Evolutionary conservation across 2,113 vertebrate species (phyloP).

Genomic region (Cryptotis parvus): DNA sequence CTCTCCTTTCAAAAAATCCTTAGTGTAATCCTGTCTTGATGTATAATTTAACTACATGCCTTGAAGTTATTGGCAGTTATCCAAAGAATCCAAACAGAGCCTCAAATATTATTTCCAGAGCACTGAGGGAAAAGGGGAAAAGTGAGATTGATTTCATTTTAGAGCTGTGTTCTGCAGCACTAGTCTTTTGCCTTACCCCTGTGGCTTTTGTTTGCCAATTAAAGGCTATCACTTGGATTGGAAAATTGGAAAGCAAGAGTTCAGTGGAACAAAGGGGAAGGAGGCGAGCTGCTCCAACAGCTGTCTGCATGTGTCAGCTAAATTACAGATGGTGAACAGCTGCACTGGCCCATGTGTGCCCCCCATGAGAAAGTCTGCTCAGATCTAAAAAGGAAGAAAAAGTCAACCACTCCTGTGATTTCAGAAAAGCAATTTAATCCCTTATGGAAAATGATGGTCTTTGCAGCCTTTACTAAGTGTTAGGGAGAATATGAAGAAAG

Average conservation of each 20-base stretch:
- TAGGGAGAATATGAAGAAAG: background rate
- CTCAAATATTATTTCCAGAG: conserved; percentile 61
- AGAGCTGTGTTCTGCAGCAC: background rate
- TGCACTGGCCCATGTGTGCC: conserved; percentile 37
- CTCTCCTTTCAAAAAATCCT: conserved; percentile 55
- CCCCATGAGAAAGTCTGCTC: conserved; percentile 51
- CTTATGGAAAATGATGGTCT: background rate
- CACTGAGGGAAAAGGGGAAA: background rate
- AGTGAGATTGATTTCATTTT: conserved; percentile 54
- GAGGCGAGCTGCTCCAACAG: background rate
- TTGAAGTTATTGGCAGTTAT: background rate
- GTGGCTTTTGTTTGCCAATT: conserved; percentile 45
- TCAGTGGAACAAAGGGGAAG: conserved; percentile 31
- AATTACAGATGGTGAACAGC: conserved; percentile 60
- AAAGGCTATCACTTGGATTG: conserved; percentile 31
- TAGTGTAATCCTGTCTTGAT: conserved; percentile 32
- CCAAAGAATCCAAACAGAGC: conserved; percentile 49
- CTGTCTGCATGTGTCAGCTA: conserved; percentile 14
- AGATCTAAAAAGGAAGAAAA: conserved; percentile 59
- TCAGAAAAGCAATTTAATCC: conserved; percentile 58
- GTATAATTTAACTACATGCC: conserved; percentile 3
- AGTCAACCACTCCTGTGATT: conserved; percentile 22
- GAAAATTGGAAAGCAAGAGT: background rate
- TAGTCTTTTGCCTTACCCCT: background rate
- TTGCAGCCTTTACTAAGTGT: conserved; percentile 25